Conservation (phyloP, 2,888 invertebrate genomes). For the Meta bourneti region DNA sequence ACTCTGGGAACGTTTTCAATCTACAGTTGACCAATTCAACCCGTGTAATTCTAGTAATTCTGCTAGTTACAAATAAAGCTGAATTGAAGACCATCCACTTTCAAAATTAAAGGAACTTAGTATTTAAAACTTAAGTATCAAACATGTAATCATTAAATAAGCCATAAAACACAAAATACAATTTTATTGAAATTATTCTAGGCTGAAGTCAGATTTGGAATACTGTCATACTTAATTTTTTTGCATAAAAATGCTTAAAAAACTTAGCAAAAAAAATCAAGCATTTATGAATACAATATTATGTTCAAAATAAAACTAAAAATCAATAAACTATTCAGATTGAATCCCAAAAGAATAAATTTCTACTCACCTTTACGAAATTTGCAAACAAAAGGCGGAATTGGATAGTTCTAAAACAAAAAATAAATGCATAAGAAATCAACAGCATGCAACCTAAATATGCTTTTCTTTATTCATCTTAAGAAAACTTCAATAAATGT, state of each 20-base stretch:
- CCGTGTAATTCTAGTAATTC: no score
- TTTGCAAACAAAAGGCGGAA: constrained; percentile 65
- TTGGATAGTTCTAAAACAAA: constrained; percentile 23
- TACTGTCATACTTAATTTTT: not conserved
- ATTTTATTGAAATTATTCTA: not conserved
- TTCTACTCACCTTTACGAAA: constrained; percentile 56
- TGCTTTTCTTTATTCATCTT: no score
- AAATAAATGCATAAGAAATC: not conserved
- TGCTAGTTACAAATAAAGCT: no score
- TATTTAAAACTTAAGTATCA: no score
- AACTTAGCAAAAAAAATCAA: not conserved
- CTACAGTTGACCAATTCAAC: no score
- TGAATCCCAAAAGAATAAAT: constrained; percentile 47
- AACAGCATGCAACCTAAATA: not conserved
- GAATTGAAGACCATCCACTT: no score
- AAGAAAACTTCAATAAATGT: not conserved
- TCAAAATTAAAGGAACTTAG: no score
- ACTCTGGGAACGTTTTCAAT: no score
- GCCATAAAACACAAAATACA: not conserved
- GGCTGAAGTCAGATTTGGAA: not conserved
- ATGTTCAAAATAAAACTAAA: no score
- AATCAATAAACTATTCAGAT: no score
- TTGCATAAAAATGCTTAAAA: not conserved
- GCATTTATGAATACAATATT: no score
- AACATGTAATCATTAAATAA: not conserved